These are phyloP conservation scores for Drosophila kohkoa DNA, from an alignment of 1,140 invertebrate species.

Conservation along the genomic window DNA sequence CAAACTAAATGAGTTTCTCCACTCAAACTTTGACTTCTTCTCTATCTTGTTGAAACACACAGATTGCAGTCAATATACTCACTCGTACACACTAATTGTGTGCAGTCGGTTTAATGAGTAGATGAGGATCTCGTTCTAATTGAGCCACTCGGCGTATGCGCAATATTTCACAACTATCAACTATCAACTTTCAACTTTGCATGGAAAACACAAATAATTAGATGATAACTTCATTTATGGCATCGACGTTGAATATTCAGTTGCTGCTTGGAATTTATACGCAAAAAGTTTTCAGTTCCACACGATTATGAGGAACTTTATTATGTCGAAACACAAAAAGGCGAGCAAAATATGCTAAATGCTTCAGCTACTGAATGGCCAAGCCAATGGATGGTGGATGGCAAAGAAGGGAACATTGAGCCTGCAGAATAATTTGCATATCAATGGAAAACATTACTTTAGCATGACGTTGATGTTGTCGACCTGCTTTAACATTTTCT, in stretches of 20 bases:
- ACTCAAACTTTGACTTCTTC: slow-evolving; percentile 62
- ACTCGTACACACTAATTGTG: not conserved
- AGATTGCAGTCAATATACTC: slow-evolving; percentile 3
- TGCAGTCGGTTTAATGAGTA: not conserved
- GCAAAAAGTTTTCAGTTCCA: slow-evolving; percentile 9
- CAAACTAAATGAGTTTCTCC: slow-evolving; percentile 75
- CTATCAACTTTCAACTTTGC: not conserved
- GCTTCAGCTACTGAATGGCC: not conserved
- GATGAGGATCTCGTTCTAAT: not conserved
- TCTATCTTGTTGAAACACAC: not conserved
- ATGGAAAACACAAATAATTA: not conserved
- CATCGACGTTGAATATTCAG: slow-evolving; percentile 6
- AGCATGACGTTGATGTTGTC: slow-evolving; percentile 24
- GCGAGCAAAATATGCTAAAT: slow-evolving; percentile 33
- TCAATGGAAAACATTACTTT: slow-evolving; percentile 31
- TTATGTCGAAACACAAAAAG: slow-evolving; percentile 15
- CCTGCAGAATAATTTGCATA: slow-evolving; percentile 32
- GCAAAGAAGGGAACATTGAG: not conserved
- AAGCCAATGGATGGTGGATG: too few species aligned
- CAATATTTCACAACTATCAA: not conserved
- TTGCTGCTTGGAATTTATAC: not conserved
- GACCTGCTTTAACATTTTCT: slow-evolving; percentile 23
- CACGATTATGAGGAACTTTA: slow-evolving; percentile 16
- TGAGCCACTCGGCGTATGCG: not conserved
- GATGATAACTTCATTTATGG: slow-evolving; percentile 1